Evolutionary conservation across 92 coral and sea anemone genomes (phyloP).

Genomic region (Pocillopora grandis): DNA sequence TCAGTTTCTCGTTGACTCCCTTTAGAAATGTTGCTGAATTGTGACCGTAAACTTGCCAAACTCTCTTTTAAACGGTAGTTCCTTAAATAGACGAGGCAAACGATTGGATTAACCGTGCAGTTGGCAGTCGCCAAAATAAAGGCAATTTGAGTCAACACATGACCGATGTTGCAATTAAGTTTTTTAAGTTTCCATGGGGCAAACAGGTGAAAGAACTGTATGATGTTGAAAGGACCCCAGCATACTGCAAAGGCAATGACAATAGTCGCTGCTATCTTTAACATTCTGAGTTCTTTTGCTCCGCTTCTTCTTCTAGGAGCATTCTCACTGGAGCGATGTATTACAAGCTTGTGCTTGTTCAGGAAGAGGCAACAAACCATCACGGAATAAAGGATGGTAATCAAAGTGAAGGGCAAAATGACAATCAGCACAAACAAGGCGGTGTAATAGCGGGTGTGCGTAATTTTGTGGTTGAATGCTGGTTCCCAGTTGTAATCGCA

Average conservation of each 20-base stretch:
- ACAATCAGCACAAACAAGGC: not conserved
- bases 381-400: not conserved
- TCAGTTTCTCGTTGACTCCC: not conserved
- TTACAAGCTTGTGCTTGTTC: not conserved
- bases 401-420: slow-evolving; percentile 3
- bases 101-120: not conserved
- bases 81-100: not conserved
- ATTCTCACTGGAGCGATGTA: not conserved
- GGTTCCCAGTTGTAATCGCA: not conserved
- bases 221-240: not conserved
- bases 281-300: not conserved
- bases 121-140: not conserved
- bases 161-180: not conserved
- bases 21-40: not conserved
- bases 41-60: not conserved
- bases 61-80: not conserved
- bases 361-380: not conserved
- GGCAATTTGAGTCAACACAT: not conserved
- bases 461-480: not conserved
- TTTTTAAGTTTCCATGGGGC: not conserved
- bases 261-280: not conserved
- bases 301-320: not conserved
- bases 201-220: not conserved
- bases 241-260: not conserved
- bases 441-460: not conserved